A percentile compares a stretch with the other conserved stretches of the same genome.
These are phyloP conservation scores for Stenurella melanura DNA, from an alignment of 2,888 invertebrate species.

Conservation along the genomic window DNA sequence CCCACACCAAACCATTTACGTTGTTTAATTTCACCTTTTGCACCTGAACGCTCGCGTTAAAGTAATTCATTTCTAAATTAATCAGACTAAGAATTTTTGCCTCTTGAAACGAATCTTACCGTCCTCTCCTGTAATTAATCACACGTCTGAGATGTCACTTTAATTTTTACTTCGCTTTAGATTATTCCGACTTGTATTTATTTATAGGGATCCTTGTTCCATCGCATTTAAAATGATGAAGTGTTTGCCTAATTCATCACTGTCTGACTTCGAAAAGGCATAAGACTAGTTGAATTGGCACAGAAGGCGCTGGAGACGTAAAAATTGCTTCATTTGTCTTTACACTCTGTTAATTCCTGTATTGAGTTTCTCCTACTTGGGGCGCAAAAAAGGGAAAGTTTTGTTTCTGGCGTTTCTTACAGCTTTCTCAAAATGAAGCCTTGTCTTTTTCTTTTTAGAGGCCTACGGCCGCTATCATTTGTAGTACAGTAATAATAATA, in stretches of 20 bases:
- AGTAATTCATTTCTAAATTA: slow-evolving; percentile 26
- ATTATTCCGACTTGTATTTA: slow-evolving; percentile 27
- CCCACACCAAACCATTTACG: background rate
- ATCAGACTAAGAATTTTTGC: slow-evolving; percentile 15
- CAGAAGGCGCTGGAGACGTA: slow-evolving; percentile 12
- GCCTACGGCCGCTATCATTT: background rate
- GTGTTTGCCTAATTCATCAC: slow-evolving; percentile 31
- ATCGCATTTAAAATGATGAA: slow-evolving; percentile 27
- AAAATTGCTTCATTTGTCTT: slow-evolving; percentile 14
- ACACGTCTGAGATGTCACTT: slow-evolving; percentile 19
- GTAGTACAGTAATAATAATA: no score
- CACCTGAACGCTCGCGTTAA: background rate
- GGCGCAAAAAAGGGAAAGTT: background rate
- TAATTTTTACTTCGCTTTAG: slow-evolving; percentile 13
- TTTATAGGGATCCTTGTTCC: slow-evolving; percentile 24
- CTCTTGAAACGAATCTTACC: background rate
- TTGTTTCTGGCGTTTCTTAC: background rate
- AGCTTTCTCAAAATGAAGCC: background rate
- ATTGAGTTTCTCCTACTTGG: slow-evolving; percentile 1
- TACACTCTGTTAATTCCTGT: slow-evolving; percentile 20
- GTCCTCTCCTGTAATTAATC: slow-evolving; percentile 25
- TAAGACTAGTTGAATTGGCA: slow-evolving; percentile 10
- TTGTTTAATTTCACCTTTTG: slow-evolving; percentile 4
- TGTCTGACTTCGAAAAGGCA: slow-evolving; percentile 23
- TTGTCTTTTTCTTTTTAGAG: background rate